Evolutionary conservation across 2,888 invertebrate genomes (phyloP).

Genomic region (Chelonus formosanus): DNA sequence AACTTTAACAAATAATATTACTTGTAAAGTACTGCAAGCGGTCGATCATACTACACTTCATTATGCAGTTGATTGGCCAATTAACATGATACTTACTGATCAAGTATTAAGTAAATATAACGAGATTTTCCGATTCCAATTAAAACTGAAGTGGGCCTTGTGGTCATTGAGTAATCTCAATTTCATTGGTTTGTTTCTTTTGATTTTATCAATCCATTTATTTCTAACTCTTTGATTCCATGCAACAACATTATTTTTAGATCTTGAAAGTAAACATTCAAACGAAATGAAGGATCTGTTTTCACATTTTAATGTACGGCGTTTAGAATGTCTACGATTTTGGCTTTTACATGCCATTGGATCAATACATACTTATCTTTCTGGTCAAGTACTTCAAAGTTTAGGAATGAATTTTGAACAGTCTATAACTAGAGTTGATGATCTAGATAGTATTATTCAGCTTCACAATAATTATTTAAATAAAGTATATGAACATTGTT

Average conservation of each 20-base stretch:
- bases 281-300: slow-evolving; percentile 46
- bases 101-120: slow-evolving; percentile 59
- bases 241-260: slow-evolving; percentile 42
- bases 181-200: slow-evolving; percentile 56
- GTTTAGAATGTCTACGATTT: slow-evolving; percentile 68
- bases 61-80: slow-evolving; percentile 63
- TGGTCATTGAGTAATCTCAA: slow-evolving; percentile 67
- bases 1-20: slow-evolving; percentile 47
- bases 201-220: neutral
- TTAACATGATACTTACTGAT: slow-evolving; percentile 59
- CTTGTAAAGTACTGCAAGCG: slow-evolving; percentile 55
- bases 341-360: slow-evolving; percentile 69
- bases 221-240: neutral
- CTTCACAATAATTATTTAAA: slow-evolving; percentile 60
- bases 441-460: slow-evolving; percentile 57
- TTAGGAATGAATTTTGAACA: slow-evolving; percentile 57
- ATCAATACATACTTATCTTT: slow-evolving; percentile 67
- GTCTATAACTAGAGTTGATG: slow-evolving; percentile 53
- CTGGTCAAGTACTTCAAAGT: slow-evolving; percentile 66
- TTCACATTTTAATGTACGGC: slow-evolving; percentile 59
- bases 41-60: slow-evolving; percentile 56
- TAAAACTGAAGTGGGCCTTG: slow-evolving; percentile 69
- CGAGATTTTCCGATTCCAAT: slow-evolving; percentile 66
- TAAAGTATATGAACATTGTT: slow-evolving; percentile 60
- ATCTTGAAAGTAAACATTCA: slow-evolving; percentile 51